Percentiles rank a stretch among this genome's conserved stretches.
phyloP scores from a whole-genome alignment of 2,797 vertebrate genomes.

The Aeoliscus strigatus region DNA sequence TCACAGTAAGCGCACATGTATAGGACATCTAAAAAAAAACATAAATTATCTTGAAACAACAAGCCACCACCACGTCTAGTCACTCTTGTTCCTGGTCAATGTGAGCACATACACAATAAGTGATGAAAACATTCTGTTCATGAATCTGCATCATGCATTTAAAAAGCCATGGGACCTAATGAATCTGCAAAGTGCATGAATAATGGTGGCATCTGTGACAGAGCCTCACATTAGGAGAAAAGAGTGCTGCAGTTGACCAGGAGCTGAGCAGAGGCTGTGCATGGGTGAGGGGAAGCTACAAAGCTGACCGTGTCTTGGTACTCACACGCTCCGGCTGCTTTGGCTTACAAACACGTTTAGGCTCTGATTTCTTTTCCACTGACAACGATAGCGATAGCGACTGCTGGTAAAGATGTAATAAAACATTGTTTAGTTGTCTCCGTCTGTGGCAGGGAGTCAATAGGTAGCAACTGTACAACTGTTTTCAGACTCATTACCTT shows the following conservation, averaged over 20 bases:
- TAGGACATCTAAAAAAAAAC: constrained; percentile 30
- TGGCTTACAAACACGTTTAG: constrained; percentile 75
- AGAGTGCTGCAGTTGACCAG: constrained; percentile 61
- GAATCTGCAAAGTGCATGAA: constrained; percentile 32
- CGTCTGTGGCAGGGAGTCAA: constrained; percentile 6
- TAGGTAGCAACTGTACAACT: neutral
- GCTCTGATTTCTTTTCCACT: constrained; percentile 76
- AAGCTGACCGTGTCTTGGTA: constrained; percentile 60
- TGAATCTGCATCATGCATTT: constrained; percentile 56
- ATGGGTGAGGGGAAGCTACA: constrained; percentile 45
- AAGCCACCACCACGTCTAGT: constrained; percentile 46
- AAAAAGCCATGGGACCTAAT: constrained; percentile 34
- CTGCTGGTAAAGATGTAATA: constrained; percentile 75
- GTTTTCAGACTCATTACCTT: neutral
- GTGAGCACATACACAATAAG: constrained; percentile 38
- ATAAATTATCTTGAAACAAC: constrained; percentile 24
- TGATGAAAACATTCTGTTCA: constrained; percentile 41
- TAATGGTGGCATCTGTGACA: constrained; percentile 58
- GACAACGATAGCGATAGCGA: constrained; percentile 76
- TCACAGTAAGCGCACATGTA: constrained; percentile 20
- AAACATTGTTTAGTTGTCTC: constrained; percentile 55
- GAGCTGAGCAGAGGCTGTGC: constrained; percentile 65
- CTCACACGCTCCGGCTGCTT: constrained; percentile 80
- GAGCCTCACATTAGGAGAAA: constrained; percentile 36
- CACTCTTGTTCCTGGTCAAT: constrained; percentile 65